Percentiles rank a stretch among this genome's conserved stretches.
Evolutionary conservation across 2,888 invertebrate genomes (phyloP).

Genomic region (Chouioia cunea): DNA sequence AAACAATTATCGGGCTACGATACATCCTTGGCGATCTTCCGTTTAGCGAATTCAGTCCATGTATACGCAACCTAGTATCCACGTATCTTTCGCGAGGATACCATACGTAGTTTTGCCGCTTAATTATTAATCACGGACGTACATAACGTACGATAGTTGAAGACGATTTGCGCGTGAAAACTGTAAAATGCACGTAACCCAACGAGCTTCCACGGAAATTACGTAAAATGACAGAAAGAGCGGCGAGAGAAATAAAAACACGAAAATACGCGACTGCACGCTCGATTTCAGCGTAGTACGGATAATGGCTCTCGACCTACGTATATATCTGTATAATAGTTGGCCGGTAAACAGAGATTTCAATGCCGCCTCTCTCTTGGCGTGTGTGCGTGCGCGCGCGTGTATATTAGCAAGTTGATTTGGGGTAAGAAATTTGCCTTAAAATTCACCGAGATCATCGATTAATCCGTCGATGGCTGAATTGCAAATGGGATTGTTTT

Average conservation of each 20-base stretch:
- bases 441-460: too few relatives aligned
- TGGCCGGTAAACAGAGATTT: conserved; percentile 46
- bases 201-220: conserved; percentile 2
- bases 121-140: too few relatives aligned
- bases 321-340: not conserved
- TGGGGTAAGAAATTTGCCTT: conserved; percentile 9
- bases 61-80: too few relatives aligned
- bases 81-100: too few relatives aligned
- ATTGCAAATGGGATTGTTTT: too few relatives aligned
- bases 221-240: conserved; percentile 2
- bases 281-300: conserved; percentile 27
- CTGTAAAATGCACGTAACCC: not conserved
- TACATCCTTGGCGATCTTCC: too few relatives aligned
- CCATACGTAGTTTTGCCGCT: too few relatives aligned
- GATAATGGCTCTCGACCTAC: conserved; percentile 14
- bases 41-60: too few relatives aligned
- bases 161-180: not conserved
- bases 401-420: not conserved
- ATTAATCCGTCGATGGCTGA: too few relatives aligned
- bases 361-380: conserved; percentile 38
- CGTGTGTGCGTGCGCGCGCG: conserved; percentile 35
- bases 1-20: too few relatives aligned
- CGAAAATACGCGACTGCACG: not conserved
- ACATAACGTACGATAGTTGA: too few relatives aligned
- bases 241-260: too few relatives aligned